Percentiles rank a stretch among this genome's conserved stretches.
phyloP scores from a whole-genome alignment of 2,888 invertebrate genomes.

The Oxycera nigricornis region DNA sequence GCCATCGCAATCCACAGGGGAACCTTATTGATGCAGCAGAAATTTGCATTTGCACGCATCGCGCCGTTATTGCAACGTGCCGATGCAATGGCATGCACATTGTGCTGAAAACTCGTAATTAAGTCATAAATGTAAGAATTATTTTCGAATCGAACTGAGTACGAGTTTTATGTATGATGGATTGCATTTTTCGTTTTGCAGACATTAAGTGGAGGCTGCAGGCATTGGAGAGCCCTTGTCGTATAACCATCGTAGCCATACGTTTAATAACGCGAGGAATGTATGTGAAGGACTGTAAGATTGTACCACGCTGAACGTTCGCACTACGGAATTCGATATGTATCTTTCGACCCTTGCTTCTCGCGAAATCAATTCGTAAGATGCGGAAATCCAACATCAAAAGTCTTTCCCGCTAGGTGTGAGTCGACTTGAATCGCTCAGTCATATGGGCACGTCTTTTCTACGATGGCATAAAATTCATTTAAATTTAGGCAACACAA shows the following conservation, averaged over 20 bases:
- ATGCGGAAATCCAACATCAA: neutral
- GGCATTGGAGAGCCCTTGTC: too few relatives aligned
- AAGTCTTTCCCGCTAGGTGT: too few relatives aligned
- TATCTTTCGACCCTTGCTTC: too few relatives aligned
- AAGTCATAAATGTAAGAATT: slow-evolving; percentile 45
- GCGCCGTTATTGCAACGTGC: neutral
- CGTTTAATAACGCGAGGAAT: neutral
- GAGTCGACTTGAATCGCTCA: too few relatives aligned
- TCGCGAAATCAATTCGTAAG: neutral
- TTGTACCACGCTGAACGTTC: too few relatives aligned
- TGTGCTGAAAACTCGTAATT: slow-evolving; percentile 43
- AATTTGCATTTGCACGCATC: neutral
- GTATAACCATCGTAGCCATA: too few relatives aligned
- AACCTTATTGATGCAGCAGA: neutral
- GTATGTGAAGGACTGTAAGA: neutral
- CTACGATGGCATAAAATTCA: slow-evolving; percentile 12
- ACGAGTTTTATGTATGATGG: slow-evolving; percentile 45
- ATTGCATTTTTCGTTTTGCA: neutral
- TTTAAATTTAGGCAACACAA: slow-evolving; percentile 6
- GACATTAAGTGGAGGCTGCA: neutral
- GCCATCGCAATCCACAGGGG: neutral
- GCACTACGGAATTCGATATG: too few relatives aligned
- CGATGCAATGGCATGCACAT: slow-evolving; percentile 31
- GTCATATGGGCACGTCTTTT: too few relatives aligned
- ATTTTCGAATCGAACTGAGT: slow-evolving; percentile 49